Evolutionary conservation across 2,113 vertebrate species (phyloP).

Genomic region (Corythornis madagascariensis): DNA sequence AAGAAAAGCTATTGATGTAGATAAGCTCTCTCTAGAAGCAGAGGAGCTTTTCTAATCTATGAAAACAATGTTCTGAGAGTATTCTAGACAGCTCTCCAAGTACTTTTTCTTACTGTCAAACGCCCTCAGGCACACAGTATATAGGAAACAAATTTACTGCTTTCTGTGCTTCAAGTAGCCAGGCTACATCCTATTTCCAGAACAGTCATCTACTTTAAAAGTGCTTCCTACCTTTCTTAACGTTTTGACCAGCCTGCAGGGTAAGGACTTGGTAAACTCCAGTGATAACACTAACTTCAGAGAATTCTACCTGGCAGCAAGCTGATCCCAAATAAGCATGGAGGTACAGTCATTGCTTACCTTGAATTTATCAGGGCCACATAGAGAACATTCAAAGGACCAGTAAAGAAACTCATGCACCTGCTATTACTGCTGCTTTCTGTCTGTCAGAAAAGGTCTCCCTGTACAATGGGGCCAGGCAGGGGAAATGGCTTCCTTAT

Average conservation of each 20-base stretch:
- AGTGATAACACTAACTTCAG: neutral
- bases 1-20: constrained; percentile 40
- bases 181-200: neutral
- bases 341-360: neutral
- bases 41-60: constrained; percentile 10
- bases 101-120: neutral
- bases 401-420: neutral
- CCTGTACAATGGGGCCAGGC: neutral
- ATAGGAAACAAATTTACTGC: neutral
- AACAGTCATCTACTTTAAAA: neutral
- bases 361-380: neutral
- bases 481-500: neutral
- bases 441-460: neutral
- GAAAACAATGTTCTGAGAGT: constrained; percentile 15
- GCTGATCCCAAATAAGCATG: neutral
- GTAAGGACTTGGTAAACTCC: neutral
- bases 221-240: neutral
- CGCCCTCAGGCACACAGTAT: neutral
- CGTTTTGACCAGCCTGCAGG: neutral
- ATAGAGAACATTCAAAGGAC: neutral
- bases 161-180: neutral
- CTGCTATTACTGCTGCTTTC: neutral
- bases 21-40: constrained; percentile 21
- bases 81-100: neutral
- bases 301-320: neutral